These are phyloP conservation scores for Myotis vivesi DNA, from an alignment of 2,797 vertebrate genomes.

Conservation along the genomic window DNA sequence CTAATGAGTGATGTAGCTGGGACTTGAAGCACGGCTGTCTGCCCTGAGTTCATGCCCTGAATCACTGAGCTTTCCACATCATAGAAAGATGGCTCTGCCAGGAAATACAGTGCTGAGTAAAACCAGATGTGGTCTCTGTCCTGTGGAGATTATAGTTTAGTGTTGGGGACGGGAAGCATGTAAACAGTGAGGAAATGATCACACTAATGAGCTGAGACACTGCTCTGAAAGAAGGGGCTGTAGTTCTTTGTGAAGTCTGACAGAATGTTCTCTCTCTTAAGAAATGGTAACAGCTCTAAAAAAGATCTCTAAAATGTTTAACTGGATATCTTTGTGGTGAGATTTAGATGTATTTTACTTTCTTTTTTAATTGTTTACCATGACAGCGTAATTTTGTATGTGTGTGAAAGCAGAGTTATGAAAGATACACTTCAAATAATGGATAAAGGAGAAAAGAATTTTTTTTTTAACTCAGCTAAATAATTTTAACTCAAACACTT, in stretches of 20 bases:
- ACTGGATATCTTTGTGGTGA: neutral
- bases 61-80: neutral
- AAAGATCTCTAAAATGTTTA: neutral
- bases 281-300: neutral
- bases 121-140: neutral
- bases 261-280: neutral
- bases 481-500: conserved; percentile 21
- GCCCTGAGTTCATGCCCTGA: neutral
- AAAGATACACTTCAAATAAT: conserved; percentile 20
- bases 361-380: conserved; percentile 15
- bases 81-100: neutral
- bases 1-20: neutral
- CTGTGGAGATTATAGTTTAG: neutral
- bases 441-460: neutral
- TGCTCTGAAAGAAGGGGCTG: neutral
- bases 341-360: conserved; percentile 22
- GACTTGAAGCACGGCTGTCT: neutral
- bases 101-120: neutral
- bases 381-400: neutral
- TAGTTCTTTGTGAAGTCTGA: neutral
- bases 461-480: neutral
- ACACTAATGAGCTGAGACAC: neutral
- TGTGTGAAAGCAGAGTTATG: neutral
- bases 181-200: neutral
- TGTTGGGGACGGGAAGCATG: neutral